Percentiles rank a stretch among this genome's conserved stretches.
Evolutionary conservation across 2,888 invertebrate species (phyloP).

Genomic region (Pachydiplax longipennis): DNA sequence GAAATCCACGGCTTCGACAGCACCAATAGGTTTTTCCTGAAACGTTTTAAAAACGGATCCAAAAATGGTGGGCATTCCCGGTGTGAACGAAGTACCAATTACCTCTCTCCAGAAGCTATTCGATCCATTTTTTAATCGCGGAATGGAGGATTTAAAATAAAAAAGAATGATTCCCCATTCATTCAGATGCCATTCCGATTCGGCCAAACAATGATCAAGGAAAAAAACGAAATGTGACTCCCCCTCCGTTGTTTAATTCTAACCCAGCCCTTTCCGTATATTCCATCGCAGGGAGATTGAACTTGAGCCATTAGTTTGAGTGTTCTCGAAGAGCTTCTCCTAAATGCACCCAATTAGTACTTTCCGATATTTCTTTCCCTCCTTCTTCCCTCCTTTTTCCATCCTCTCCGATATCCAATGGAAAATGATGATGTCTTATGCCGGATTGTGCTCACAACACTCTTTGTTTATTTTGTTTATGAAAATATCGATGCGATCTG

Average conservation of each 20-base stretch:
- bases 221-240: not conserved
- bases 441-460: too few relatives aligned
- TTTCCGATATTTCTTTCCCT: conserved; percentile 18
- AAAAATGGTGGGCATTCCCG: too few relatives aligned
- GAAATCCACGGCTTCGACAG: too few relatives aligned
- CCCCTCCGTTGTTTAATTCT: not conserved
- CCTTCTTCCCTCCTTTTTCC: not conserved
- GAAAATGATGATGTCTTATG: too few relatives aligned
- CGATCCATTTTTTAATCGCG: not conserved
- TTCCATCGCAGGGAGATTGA: not conserved
- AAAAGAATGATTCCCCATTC: not conserved
- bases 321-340: not conserved
- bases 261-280: not conserved
- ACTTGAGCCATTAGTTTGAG: conserved; percentile 41
- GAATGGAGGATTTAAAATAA: not conserved
- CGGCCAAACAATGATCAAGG: not conserved
- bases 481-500: too few relatives aligned
- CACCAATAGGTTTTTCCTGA: too few relatives aligned
- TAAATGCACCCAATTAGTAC: conserved; percentile 34
- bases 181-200: not conserved
- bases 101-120: not conserved
- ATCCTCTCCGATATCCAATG: too few relatives aligned
- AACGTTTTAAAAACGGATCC: too few relatives aligned
- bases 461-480: too few relatives aligned
- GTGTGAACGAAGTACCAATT: not conserved